Evolutionary conservation across 2,888 invertebrate genomes (phyloP).

Genomic region (Nesidiocoris tenuis): DNA sequence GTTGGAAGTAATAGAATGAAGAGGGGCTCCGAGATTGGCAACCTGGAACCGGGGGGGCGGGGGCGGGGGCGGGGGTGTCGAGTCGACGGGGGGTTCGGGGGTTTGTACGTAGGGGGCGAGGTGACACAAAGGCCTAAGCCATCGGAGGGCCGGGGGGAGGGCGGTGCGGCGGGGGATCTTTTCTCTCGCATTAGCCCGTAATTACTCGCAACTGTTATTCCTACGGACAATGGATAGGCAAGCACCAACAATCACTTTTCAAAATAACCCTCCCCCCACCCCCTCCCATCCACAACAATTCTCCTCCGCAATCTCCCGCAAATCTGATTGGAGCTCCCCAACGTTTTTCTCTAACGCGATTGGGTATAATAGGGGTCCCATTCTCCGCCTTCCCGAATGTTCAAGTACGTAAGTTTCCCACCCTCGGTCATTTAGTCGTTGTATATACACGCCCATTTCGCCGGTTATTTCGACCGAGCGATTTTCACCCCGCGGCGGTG

Average conservation of each 20-base stretch:
- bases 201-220: constrained; percentile 42
- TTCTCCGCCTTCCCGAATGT: too few relatives aligned
- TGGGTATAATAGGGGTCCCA: neutral
- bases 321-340: constrained; percentile 26
- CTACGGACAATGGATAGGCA: constrained; percentile 26
- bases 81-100: neutral
- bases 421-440: constrained; percentile 9
- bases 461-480: constrained; percentile 23
- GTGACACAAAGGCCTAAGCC: constrained; percentile 4
- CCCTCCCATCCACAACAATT: neutral
- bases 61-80: neutral
- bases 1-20: constrained; percentile 34
- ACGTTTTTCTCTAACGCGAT: constrained; percentile 28
- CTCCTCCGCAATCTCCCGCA: neutral
- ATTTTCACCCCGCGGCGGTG: neutral
- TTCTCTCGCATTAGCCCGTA: constrained; percentile 32
- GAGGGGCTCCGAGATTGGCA: constrained; percentile 28
- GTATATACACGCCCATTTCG: constrained; percentile 12
- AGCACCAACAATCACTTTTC: constrained; percentile 31
- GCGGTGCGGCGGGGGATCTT: neutral
- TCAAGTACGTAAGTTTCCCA: neutral
- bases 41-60: neutral
- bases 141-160: neutral
- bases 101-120: neutral
- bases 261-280: constrained; percentile 3